Evolutionary conservation across 2,888 invertebrate genomes (phyloP).

Genomic region (Galerucella pusilla): DNA sequence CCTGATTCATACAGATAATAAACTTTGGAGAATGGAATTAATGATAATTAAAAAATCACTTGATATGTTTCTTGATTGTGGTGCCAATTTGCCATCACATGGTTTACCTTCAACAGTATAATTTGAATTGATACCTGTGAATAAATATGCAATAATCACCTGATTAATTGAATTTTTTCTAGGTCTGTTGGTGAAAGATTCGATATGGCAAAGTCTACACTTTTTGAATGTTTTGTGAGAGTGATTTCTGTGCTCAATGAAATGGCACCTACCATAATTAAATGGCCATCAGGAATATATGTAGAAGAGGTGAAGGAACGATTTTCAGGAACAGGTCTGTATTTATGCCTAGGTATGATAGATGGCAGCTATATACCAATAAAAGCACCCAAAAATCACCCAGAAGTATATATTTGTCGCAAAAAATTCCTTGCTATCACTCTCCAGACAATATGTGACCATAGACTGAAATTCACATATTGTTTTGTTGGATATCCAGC

Average conservation of each 20-base stretch:
- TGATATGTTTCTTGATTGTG: neutral
- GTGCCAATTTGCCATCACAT: too few relatives aligned
- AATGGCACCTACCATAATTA: slow-evolving; percentile 27
- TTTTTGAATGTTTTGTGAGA: slow-evolving; percentile 34
- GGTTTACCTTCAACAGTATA: too few relatives aligned
- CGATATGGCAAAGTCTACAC: slow-evolving; percentile 37
- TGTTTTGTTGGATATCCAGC: too few relatives aligned
- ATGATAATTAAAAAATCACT: neutral
- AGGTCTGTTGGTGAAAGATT: slow-evolving; percentile 40
- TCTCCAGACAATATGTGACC: too few relatives aligned
- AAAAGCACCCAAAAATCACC: too few relatives aligned
- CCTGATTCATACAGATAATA: neutral
- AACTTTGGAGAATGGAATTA: neutral
- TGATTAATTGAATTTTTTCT: slow-evolving; percentile 19
- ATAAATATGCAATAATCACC: slow-evolving; percentile 11
- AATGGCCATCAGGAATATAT: slow-evolving; percentile 40
- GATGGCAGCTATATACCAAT: too few relatives aligned
- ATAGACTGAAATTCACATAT: too few relatives aligned
- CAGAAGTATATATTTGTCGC: too few relatives aligned
- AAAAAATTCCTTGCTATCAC: too few relatives aligned
- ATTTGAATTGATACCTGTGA: too few relatives aligned
- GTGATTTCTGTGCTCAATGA: neutral
- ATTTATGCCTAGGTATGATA: too few relatives aligned
- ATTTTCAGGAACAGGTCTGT: slow-evolving; percentile 17
- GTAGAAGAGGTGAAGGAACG: slow-evolving; percentile 23